Evolutionary conservation across 2,888 invertebrate species (phyloP).

Genomic region (Eucriotettix oculatus): DNA sequence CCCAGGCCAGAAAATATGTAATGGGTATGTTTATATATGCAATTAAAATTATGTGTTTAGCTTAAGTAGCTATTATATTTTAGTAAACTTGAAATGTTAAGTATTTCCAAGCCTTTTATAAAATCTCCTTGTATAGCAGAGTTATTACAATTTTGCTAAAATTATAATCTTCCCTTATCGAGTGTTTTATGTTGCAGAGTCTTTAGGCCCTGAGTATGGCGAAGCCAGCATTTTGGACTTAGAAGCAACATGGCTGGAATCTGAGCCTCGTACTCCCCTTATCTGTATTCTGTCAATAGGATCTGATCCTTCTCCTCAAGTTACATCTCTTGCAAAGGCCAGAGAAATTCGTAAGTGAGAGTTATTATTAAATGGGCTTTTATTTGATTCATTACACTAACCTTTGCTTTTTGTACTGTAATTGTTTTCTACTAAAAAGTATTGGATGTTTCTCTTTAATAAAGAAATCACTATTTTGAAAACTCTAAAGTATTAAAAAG

Average conservation of each 20-base stretch:
- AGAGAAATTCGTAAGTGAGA: conserved; percentile 58
- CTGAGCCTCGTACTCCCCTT: conserved; percentile 72
- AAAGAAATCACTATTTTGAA: too few relatives aligned
- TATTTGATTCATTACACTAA: background rate
- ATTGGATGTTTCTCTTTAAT: too few relatives aligned
- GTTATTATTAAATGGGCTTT: background rate
- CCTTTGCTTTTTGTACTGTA: too few relatives aligned
- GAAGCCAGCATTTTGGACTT: conserved; percentile 85
- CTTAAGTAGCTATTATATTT: too few relatives aligned
- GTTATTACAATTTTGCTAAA: too few relatives aligned
- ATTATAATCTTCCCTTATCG: too few relatives aligned
- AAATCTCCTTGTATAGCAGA: too few relatives aligned
- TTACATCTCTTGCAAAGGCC: conserved; percentile 68
- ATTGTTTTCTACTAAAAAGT: too few relatives aligned
- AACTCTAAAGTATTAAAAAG: too few relatives aligned
- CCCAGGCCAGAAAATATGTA: conserved; percentile 83
- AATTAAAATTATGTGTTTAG: background rate
- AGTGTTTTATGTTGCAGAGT: conserved; percentile 36
- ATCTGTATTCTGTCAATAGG: conserved; percentile 89
- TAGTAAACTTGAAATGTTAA: too few relatives aligned
- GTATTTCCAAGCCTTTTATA: too few relatives aligned
- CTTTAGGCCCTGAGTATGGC: conserved; percentile 71
- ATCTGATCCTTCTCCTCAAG: conserved; percentile 92
- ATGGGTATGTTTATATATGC: conserved; percentile 38
- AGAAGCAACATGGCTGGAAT: conserved; percentile 79